A percentile compares a stretch with the other conserved stretches of the same genome.
Conservation (phyloP, 2,888 invertebrate genomes). For the Eristalinus sepulchralis region DNA sequence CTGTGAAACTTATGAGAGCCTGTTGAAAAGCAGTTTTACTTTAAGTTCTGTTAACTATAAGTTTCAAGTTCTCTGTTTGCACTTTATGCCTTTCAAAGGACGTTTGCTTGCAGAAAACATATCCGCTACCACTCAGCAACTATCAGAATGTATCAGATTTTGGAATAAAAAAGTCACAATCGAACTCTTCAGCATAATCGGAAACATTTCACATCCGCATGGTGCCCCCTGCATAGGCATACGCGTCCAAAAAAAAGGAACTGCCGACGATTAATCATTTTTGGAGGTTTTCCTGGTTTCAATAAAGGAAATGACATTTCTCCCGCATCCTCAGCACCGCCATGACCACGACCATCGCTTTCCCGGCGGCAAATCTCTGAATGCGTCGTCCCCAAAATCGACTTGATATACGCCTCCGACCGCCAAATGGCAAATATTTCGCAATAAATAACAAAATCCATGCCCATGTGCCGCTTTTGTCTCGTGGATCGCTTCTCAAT, state of each 20-base stretch:
- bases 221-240: conserved; percentile 30
- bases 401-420: conserved; percentile 67
- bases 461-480: conserved; percentile 50
- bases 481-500: conserved; percentile 9
- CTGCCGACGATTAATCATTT: conserved; percentile 70
- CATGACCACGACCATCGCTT: too few relatives aligned
- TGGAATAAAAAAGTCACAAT: conserved; percentile 54
- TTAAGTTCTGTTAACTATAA: too few relatives aligned
- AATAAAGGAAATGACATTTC: conserved; percentile 64
- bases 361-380: background rate
- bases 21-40: too few relatives aligned
- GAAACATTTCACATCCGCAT: conserved; percentile 22
- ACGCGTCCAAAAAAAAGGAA: conserved; percentile 42
- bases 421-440: conserved; percentile 71
- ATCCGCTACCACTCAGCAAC: too few relatives aligned
- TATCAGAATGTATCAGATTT: too few relatives aligned
- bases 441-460: conserved; percentile 70
- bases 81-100: too few relatives aligned
- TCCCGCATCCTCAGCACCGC: conserved; percentile 11
- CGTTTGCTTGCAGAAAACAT: too few relatives aligned
- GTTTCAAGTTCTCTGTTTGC: too few relatives aligned
- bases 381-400: conserved; percentile 22
- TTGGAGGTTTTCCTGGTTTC: conserved; percentile 43
- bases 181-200: conserved; percentile 36
- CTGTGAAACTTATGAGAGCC: background rate